These are phyloP conservation scores for Lithobates sylvaticus DNA, from an alignment of 2,797 vertebrate genomes.

Conservation along the genomic window DNA sequence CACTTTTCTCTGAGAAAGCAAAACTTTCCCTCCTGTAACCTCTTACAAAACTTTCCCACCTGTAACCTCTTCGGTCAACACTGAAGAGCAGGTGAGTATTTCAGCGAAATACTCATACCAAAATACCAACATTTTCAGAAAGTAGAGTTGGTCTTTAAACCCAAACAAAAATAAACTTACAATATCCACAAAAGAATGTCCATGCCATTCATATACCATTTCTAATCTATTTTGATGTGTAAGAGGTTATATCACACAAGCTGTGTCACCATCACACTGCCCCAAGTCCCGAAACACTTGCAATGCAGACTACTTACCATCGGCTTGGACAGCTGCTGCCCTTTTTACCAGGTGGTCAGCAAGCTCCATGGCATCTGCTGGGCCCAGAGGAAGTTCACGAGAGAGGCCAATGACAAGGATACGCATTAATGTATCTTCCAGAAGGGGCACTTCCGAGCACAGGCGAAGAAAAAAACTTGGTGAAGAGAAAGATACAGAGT, in stretches of 20 bases:
- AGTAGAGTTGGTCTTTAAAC: not conserved
- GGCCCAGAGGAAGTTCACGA: conserved; percentile 92
- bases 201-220: not conserved
- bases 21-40: too few species aligned
- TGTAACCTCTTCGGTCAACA: too few species aligned
- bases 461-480: conserved; percentile 96
- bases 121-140: too few species aligned
- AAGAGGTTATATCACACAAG: not conserved
- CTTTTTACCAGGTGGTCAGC: conserved; percentile 97
- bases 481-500: not conserved
- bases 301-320: conserved; percentile 76
- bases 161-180: not conserved
- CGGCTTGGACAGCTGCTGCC: conserved; percentile 92
- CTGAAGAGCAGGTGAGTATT: too few species aligned
- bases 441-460: conserved; percentile 95
- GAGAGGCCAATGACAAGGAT: conserved; percentile 95
- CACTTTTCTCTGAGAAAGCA: too few species aligned
- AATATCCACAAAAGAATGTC: not conserved
- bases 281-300: not conserved
- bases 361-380: conserved; percentile 96
- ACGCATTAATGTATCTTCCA: conserved; percentile 97
- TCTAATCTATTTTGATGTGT: not conserved
- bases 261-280: not conserved
- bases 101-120: too few species aligned
- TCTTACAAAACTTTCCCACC: too few species aligned